phyloP scores from a whole-genome alignment of 1,140 invertebrate species.

The Sarcophaga peregrina region DNA sequence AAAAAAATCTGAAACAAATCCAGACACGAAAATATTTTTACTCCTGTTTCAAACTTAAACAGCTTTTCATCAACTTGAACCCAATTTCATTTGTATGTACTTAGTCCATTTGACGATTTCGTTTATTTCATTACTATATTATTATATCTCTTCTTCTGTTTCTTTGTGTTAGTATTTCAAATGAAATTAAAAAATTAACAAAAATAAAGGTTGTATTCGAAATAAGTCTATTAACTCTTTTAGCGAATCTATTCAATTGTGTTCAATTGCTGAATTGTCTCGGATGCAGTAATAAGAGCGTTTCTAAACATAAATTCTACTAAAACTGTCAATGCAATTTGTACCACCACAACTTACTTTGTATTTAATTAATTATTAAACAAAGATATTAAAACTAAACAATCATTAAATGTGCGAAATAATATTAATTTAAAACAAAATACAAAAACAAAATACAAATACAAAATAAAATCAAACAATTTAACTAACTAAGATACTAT shows the following conservation, averaged over 20 bases:
- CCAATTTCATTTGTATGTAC: too few relatives aligned
- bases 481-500: neutral
- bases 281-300: neutral
- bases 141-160: too few relatives aligned
- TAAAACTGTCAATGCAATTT: constrained; percentile 5
- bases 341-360: neutral
- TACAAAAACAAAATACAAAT: neutral
- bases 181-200: neutral
- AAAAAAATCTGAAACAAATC: too few relatives aligned
- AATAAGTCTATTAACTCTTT: neutral
- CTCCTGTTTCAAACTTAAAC: too few relatives aligned
- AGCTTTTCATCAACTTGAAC: too few relatives aligned
- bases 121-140: too few relatives aligned
- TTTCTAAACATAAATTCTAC: neutral
- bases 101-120: too few relatives aligned
- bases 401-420: constrained; percentile 19
- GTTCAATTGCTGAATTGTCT: neutral
- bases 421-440: neutral
- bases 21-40: too few relatives aligned
- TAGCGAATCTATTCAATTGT: neutral
- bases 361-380: neutral
- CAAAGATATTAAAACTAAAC: constrained; percentile 8
- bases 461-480: too few relatives aligned
- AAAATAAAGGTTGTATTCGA: neutral
- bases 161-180: neutral